phyloP scores from a whole-genome alignment of 1,140 invertebrate genomes.

The Eupristina koningsbergeri region DNA sequence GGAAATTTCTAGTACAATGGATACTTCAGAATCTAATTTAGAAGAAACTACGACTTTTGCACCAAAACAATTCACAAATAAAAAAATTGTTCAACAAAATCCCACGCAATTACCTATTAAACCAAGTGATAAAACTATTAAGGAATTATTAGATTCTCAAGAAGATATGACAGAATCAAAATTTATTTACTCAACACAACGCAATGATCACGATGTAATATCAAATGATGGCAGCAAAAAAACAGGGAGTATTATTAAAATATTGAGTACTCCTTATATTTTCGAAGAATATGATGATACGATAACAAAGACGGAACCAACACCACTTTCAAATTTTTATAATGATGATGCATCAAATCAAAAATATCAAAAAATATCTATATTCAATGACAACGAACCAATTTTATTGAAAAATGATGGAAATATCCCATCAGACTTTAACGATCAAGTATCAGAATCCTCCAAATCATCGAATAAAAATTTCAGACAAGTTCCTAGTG shows the following conservation, averaged over 20 bases:
- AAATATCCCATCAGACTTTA: constrained; percentile 40
- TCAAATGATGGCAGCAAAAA: constrained; percentile 25
- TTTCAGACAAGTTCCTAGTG: constrained; percentile 27
- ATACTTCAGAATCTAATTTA: background rate
- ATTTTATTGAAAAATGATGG: constrained; percentile 28
- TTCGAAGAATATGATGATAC: background rate
- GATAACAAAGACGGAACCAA: background rate
- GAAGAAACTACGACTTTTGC: constrained; percentile 26
- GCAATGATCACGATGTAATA: constrained; percentile 17
- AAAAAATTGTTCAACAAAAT: constrained; percentile 15
- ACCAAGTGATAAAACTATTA: background rate
- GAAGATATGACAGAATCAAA: constrained; percentile 53
- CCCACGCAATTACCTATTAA: constrained; percentile 40
- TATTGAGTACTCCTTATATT: background rate
- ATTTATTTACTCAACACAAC: constrained; percentile 54
- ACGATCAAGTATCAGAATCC: constrained; percentile 38
- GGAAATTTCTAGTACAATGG: constrained; percentile 17
- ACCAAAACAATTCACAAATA: background rate
- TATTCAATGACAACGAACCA: constrained; percentile 24
- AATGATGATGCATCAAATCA: background rate
- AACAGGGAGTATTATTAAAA: constrained; percentile 3
- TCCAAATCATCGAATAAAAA: constrained; percentile 41
- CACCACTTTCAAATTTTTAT: background rate
- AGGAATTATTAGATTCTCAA: constrained; percentile 48
- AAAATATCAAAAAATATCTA: background rate